Percentiles rank a stretch among this genome's conserved stretches.
Evolutionary conservation across 35 echinoderm and acorn worm species (phyloP).

Genomic region (Apostichopus parvimensis): DNA sequence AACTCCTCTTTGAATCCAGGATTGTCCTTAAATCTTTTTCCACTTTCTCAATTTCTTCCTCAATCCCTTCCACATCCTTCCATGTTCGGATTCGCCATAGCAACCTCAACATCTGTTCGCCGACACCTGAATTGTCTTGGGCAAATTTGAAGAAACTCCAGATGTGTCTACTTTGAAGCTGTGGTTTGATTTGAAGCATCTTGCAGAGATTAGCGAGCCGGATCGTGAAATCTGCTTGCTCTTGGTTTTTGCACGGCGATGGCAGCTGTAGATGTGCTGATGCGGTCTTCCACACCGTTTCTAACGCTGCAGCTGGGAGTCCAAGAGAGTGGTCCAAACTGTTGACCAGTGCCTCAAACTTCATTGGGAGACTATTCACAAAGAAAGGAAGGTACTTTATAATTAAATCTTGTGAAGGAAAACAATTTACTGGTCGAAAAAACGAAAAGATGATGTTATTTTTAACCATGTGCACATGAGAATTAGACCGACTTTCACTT

Average conservation of each 20-base stretch:
- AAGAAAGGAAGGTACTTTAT: not conserved
- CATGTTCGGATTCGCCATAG: not conserved
- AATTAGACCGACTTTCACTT: not conserved
- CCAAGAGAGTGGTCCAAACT: slow-evolving; percentile 64
- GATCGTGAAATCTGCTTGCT: not conserved
- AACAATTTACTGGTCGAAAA: not conserved
- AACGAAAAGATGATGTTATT: not conserved
- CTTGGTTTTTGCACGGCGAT: slow-evolving; percentile 13
- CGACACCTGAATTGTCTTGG: not conserved
- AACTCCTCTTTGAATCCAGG: not conserved
- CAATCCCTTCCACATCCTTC: not conserved
- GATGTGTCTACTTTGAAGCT: not conserved
- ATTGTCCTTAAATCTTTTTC: not conserved
- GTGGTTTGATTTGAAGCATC: not conserved
- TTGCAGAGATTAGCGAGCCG: not conserved
- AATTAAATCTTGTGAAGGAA: not conserved
- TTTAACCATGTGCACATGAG: not conserved
- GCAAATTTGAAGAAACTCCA: slow-evolving; percentile 21
- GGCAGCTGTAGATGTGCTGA: not conserved
- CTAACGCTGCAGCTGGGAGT: slow-evolving; percentile 5
- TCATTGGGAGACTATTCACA: slow-evolving; percentile 63
- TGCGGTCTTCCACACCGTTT: slow-evolving; percentile 23
- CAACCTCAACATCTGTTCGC: not conserved
- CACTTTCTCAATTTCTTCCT: not conserved
- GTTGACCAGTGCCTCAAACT: slow-evolving; percentile 69